Evolutionary conservation across 1,140 invertebrate genomes (phyloP), one percentile per base, ranked within the genome.

Genomic region (Zaprionus inermis): DNA sequence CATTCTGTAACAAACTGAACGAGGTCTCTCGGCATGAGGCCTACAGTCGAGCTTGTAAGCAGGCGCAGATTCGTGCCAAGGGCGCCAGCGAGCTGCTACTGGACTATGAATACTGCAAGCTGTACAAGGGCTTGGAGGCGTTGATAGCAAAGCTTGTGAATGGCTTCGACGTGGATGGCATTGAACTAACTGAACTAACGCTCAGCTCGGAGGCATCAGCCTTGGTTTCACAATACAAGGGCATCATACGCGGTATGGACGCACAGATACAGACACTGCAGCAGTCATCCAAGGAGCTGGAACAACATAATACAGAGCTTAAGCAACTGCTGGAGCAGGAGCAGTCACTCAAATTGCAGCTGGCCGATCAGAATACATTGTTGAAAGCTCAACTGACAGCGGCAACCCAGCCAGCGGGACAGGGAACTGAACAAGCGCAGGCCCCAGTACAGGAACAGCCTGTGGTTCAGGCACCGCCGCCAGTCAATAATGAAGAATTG

Each of bases 21-120:
- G 96, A 97, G 71, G 96, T 99, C 41, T 95, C 96, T 0, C 95
- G 96, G 66, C 97, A 98, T 86, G 98, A 99, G 93, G 94, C 95
- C 32, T 99, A 99, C 93, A 97, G 96, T 32, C 95, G 95, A 90
- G 97, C 98, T 30, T 95, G 97, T 2, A 99, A 99, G 93, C 97
- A 98, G 91, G 98, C 98, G 2, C 97, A 99, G 92, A 94, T 97
- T 5, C 94, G 95, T 36, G 96, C 95, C 12, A 96, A 96, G 91
- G 93, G 95, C 72, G 93, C 97, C 6, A 93, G 93, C 11, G 97
- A 99, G 76, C 93, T 99, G 18, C 93, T 99, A 24, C 94, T 99
- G 58, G 99, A 99, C 92, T 98, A 98, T 92, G 97, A 99, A 92
- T 99, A 99, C 93, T 98, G 97, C 86, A 95, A 95, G 85, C 93